Evolutionary conservation across 2,888 invertebrate species (phyloP).

Genomic region (Cosmia pyralina): DNA sequence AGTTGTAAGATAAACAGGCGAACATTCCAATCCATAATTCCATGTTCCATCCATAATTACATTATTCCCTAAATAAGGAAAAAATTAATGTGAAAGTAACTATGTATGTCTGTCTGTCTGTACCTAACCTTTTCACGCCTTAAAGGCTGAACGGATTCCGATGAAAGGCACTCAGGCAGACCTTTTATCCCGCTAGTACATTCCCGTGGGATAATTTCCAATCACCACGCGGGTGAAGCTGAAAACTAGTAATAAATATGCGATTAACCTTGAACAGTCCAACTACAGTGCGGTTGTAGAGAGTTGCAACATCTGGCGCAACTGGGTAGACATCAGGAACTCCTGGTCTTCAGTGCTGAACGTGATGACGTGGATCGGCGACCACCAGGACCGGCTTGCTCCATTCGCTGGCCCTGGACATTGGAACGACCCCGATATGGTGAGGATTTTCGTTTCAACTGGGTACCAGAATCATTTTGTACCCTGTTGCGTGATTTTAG

Average conservation of each 20-base stretch:
- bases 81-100: background rate
- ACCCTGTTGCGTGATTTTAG: background rate
- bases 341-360: conserved; percentile 90
- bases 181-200: background rate
- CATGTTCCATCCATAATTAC: too few relatives aligned
- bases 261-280: conserved; percentile 80
- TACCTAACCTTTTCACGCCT: too few relatives aligned
- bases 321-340: conserved; percentile 92
- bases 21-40: background rate
- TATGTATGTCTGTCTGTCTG: background rate
- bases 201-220: too few relatives aligned
- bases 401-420: conserved; percentile 92
- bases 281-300: conserved; percentile 90
- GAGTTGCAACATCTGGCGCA: conserved; percentile 92
- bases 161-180: background rate
- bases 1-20: background rate
- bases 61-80: too few relatives aligned
- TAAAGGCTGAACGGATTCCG: background rate
- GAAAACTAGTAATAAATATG: background rate
- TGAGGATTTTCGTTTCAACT: conserved; percentile 64
- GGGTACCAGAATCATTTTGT: background rate
- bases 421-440: conserved; percentile 94
- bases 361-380: conserved; percentile 91
- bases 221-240: too few relatives aligned
- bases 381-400: conserved; percentile 90